Evolutionary conservation across 2,113 vertebrate genomes (phyloP).

Genomic region (Andinoacara biseriatus): DNA sequence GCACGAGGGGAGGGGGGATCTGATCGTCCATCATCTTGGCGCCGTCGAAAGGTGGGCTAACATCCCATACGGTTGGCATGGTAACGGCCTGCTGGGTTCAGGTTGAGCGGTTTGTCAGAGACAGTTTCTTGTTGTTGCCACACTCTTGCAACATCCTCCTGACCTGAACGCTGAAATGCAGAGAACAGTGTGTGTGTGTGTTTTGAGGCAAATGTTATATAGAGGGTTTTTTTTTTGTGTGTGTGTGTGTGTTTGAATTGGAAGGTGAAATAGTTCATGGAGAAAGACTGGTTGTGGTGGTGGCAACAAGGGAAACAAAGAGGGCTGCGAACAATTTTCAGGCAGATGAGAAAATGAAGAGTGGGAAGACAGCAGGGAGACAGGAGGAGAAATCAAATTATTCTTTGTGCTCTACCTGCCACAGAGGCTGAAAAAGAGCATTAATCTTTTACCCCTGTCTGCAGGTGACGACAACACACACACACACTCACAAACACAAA

Average conservation of each 20-base stretch:
- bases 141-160: conserved; percentile 76
- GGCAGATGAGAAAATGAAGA: conserved; percentile 63
- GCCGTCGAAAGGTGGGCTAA: conserved; percentile 76
- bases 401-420: conserved; percentile 75
- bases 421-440: conserved; percentile 70
- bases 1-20: conserved; percentile 51
- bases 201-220: conserved; percentile 47
- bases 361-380: conserved; percentile 57
- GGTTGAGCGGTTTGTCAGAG: conserved; percentile 67
- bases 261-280: conserved; percentile 18
- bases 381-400: conserved; percentile 76
- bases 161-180: conserved; percentile 55
- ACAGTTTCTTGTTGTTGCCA: conserved; percentile 75
- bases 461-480: conserved; percentile 60
- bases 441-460: conserved; percentile 70
- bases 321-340: conserved; percentile 43
- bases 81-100: conserved; percentile 74
- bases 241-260: conserved; percentile 5
- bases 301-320: conserved; percentile 33
- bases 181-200: conserved; percentile 35
- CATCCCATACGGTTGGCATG: conserved; percentile 76
- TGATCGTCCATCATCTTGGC: conserved; percentile 70
- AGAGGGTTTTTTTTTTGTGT: conserved; percentile 27
- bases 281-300: neutral
- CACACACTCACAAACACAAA: neutral